Evolutionary conservation across 2,113 vertebrate genomes (phyloP).

Genomic region (Athene noctua): DNA sequence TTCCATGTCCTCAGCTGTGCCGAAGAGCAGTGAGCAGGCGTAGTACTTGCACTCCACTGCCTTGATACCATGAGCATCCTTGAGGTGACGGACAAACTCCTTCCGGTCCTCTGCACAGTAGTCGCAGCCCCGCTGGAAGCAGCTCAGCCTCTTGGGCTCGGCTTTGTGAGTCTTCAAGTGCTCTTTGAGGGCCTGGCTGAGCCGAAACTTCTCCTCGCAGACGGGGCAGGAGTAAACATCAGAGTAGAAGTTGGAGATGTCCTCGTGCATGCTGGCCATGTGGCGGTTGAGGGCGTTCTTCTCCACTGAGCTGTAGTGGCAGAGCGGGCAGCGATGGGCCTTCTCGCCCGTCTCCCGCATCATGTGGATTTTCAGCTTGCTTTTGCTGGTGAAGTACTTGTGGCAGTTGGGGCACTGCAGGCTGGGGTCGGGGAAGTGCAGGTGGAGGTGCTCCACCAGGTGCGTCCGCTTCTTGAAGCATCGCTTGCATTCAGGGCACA

Average conservation of each 20-base stretch:
- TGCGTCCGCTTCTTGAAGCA: constrained; percentile 97
- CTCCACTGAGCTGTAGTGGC: constrained; percentile 91
- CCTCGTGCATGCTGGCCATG: constrained; percentile 84
- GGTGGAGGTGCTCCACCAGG: constrained; percentile 88
- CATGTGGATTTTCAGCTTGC: constrained; percentile 91
- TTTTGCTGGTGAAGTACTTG: constrained; percentile 94
- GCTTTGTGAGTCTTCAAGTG: constrained; percentile 91
- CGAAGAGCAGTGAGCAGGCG: constrained; percentile 84
- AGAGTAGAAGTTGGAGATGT: constrained; percentile 70
- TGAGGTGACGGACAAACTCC: constrained; percentile 81
- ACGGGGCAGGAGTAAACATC: constrained; percentile 85
- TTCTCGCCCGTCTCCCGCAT: constrained; percentile 88
- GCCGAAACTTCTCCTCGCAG: constrained; percentile 84
- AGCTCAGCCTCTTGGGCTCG: constrained; percentile 69
- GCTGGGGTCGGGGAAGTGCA: constrained; percentile 91
- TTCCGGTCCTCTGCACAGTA: constrained; percentile 78
- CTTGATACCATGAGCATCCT: constrained; percentile 77
- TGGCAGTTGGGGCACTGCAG: constrained; percentile 93
- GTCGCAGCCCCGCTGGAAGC: constrained; percentile 82
- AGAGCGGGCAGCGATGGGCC: constrained; percentile 84
- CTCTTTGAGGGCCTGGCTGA: constrained; percentile 87
- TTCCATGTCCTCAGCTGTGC: constrained; percentile 82
- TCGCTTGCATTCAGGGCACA: constrained; percentile 91
- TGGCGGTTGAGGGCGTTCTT: constrained; percentile 89
- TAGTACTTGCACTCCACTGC: constrained; percentile 88